Conservation (phyloP, 2,888 invertebrate genomes). For the Bruchidius siliquastri region DNA sequence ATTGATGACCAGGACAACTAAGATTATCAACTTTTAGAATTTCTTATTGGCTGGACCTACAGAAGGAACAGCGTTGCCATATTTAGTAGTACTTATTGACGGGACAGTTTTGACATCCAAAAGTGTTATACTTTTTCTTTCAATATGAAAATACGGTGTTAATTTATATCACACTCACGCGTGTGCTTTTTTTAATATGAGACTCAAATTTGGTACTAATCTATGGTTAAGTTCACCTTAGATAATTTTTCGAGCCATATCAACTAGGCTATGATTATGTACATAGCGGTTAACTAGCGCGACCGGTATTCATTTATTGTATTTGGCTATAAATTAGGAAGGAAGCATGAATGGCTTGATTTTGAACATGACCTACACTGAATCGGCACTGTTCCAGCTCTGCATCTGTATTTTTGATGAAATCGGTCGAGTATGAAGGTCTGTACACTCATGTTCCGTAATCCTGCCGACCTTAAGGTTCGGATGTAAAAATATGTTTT, state of each 20-base stretch:
- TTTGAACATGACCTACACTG: background rate
- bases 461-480: background rate
- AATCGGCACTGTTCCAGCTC: background rate
- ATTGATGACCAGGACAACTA: too few species aligned
- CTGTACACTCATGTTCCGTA: background rate
- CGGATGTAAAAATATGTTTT: background rate
- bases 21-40: too few species aligned
- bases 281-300: background rate
- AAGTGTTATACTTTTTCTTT: too few species aligned
- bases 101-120: too few species aligned
- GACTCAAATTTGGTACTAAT: too few species aligned
- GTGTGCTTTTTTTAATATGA: too few species aligned
- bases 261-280: background rate
- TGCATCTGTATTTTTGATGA: background rate
- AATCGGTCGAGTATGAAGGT: background rate
- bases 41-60: too few species aligned
- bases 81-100: too few species aligned
- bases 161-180: too few species aligned
- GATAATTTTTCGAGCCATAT: background rate
- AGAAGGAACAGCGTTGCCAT: too few species aligned
- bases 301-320: background rate
- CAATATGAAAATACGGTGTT: too few species aligned
- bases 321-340: background rate
- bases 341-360: background rate
- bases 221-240: too few species aligned